phyloP scores from a whole-genome alignment of 1,140 invertebrate genomes.

The Andrena cerasifolii region DNA sequence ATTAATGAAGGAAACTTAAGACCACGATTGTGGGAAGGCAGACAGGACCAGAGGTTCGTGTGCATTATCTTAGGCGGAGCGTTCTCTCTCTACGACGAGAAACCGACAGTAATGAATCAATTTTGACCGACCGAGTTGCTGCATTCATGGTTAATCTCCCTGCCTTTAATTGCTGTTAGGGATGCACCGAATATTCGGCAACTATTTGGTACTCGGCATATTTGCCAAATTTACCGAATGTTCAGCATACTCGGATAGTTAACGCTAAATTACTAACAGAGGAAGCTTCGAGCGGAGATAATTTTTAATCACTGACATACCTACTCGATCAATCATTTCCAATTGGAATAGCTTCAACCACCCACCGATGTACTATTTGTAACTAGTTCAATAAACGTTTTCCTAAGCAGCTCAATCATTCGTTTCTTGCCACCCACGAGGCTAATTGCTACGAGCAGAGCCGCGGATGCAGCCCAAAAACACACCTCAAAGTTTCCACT shows the following conservation, averaged over 20 bases:
- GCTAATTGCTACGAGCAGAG: too few species aligned
- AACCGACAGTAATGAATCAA: constrained; percentile 65
- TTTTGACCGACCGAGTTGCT: constrained; percentile 62
- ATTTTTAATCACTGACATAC: neutral
- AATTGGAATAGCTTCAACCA: too few species aligned
- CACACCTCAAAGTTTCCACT: neutral
- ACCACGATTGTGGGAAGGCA: constrained; percentile 14
- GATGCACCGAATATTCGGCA: constrained; percentile 65
- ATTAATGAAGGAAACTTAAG: constrained; percentile 39
- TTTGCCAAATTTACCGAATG: constrained; percentile 63
- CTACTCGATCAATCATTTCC: neutral
- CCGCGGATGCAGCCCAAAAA: neutral
- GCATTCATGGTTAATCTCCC: constrained; percentile 64
- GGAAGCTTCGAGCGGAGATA: neutral
- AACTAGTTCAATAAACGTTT: too few species aligned
- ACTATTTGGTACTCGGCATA: constrained; percentile 65
- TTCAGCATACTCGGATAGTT: constrained; percentile 54
- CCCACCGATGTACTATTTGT: too few species aligned
- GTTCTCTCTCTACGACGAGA: constrained; percentile 10
- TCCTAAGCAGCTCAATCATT: too few species aligned
- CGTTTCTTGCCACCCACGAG: too few species aligned
- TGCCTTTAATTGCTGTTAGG: constrained; percentile 66
- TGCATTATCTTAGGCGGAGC: constrained; percentile 39
- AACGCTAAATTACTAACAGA: constrained; percentile 50
- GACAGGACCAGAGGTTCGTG: constrained; percentile 17